These are phyloP conservation scores for Erythrolamprus reginae DNA, from an alignment of 2,113 vertebrate species.

Conservation along the genomic window DNA sequence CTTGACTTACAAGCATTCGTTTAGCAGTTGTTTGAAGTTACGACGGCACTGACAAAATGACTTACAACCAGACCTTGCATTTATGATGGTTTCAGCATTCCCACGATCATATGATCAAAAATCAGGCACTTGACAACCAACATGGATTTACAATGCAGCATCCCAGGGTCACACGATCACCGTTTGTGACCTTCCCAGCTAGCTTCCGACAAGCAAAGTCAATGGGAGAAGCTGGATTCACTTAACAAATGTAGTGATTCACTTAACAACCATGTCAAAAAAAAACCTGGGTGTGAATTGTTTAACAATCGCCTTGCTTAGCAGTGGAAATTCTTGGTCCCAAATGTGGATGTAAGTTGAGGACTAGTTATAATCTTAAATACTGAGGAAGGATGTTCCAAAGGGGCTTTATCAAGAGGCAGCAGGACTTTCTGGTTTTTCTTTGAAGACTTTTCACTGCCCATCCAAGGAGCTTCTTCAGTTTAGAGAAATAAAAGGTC, in stretches of 20 bases:
- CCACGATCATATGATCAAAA: background rate
- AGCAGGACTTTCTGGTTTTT: too few relatives aligned
- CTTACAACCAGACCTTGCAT: accelerated
- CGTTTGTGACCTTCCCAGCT: background rate
- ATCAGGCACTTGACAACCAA: background rate
- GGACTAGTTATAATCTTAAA: background rate
- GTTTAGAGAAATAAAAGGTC: too few relatives aligned
- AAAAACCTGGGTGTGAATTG: background rate
- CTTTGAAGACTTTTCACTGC: too few relatives aligned
- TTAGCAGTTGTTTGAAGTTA: background rate
- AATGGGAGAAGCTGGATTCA: background rate
- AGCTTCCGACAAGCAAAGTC: background rate
- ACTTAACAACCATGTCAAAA: background rate
- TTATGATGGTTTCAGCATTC: background rate
- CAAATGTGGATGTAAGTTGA: background rate
- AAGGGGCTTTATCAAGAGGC: too few relatives aligned
- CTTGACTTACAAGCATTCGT: background rate
- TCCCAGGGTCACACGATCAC: background rate
- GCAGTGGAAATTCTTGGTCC: background rate
- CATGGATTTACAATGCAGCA: background rate
- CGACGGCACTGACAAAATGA: background rate
- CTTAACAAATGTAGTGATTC: background rate
- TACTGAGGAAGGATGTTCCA: too few relatives aligned
- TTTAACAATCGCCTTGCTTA: background rate
- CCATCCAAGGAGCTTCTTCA: too few relatives aligned